Conservation (phyloP, 1,140 invertebrate species). For the Globodera ellingtonae region DNA sequence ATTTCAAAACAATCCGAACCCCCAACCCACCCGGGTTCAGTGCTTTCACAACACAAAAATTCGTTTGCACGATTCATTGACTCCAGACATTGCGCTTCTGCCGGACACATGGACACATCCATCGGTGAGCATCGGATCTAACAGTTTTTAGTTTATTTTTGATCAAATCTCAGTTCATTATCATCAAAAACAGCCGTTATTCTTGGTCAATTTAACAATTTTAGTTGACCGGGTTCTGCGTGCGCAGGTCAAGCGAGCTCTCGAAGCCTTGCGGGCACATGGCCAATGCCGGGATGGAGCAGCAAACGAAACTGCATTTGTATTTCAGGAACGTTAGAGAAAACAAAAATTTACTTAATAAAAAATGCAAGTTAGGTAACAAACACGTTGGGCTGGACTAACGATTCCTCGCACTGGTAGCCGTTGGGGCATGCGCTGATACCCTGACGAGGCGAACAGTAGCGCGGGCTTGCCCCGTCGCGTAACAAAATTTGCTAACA, state of each 20-base stretch:
- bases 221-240: constrained; percentile 40
- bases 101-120: constrained; percentile 47
- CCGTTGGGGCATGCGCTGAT: constrained; percentile 21
- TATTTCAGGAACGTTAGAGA: no score
- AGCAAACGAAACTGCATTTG: constrained; percentile 39
- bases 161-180: no score
- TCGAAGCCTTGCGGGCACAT: constrained; percentile 48
- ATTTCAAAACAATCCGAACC: neutral
- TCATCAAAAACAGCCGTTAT: no score
- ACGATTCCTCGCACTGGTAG: constrained; percentile 47
- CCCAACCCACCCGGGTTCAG: constrained; percentile 23
- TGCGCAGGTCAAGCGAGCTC: constrained; percentile 35
- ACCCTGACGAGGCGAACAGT: constrained; percentile 13
- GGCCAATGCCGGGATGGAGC: constrained; percentile 44
- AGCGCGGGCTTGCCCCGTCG: constrained; percentile 21
- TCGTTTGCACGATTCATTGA: constrained; percentile 45
- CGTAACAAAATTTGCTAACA: constrained; percentile 25
- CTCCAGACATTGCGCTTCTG: constrained; percentile 45
- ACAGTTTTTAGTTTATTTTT: no score
- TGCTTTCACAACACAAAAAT: constrained; percentile 47
- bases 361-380: neutral
- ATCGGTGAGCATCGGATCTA: constrained; percentile 48
- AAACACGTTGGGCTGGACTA: constrained; percentile 44
- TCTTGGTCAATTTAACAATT: no score
- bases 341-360: no score